Evolutionary conservation across 2,113 vertebrate genomes (phyloP).

Genomic region (Nannobrachium achirus): DNA sequence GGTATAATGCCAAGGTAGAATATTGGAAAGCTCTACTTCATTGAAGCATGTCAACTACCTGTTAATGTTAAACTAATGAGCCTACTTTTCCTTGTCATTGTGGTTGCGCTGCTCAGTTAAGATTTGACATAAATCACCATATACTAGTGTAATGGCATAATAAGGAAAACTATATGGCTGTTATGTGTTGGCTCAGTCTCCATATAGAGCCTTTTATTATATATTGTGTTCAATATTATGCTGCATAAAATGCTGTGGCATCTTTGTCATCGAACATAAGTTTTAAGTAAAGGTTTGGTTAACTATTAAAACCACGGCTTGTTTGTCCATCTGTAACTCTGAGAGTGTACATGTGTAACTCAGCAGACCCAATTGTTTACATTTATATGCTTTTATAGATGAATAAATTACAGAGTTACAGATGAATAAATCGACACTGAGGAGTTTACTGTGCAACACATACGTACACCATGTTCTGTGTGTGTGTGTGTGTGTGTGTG

Average conservation of each 20-base stretch:
- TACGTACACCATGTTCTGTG: neutral
- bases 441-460: too few relatives aligned
- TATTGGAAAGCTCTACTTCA: conserved; percentile 69
- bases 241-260: too few relatives aligned
- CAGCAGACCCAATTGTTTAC: too few relatives aligned
- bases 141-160: conserved; percentile 4
- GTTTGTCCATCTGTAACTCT: neutral
- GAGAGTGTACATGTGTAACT: neutral
- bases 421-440: too few relatives aligned
- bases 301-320: neutral
- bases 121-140: conserved; percentile 34
- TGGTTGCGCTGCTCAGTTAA: conserved; percentile 68
- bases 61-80: conserved; percentile 85
- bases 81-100: conserved; percentile 75
- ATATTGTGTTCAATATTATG: too few relatives aligned
- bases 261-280: neutral
- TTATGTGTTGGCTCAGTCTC: neutral
- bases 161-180: conserved; percentile 6
- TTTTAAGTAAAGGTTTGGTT: neutral
- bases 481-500: neutral
- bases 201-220: too few relatives aligned
- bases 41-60: conserved; percentile 80
- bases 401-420: too few relatives aligned
- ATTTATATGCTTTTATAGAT: too few relatives aligned
- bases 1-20: conserved; percentile 59